phyloP scores from a whole-genome alignment of 1,140 invertebrate species.

The Nylanderia fulva region DNA sequence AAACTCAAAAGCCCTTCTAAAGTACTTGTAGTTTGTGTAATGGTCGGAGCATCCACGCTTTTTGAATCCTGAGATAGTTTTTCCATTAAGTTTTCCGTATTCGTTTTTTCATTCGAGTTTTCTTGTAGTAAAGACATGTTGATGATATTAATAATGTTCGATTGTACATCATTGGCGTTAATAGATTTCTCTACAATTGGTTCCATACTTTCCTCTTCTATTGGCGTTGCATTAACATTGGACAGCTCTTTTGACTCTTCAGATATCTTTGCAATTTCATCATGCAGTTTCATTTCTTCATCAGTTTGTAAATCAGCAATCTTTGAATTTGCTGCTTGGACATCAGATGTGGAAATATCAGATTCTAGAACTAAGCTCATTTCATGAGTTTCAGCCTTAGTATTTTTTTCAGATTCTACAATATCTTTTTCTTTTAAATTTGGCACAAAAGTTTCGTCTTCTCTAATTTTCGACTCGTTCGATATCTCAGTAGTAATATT shows the following conservation, averaged over 20 bases:
- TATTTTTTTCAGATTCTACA: neutral
- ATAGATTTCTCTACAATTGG: constrained; percentile 9
- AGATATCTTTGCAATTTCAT: neutral
- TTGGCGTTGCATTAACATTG: neutral
- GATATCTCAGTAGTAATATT: neutral
- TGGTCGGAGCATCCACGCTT: constrained; percentile 60
- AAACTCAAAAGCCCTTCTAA: constrained; percentile 70
- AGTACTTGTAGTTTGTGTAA: constrained; percentile 66
- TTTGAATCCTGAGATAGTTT: constrained; percentile 63
- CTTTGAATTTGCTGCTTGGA: neutral
- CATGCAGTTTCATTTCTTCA: neutral
- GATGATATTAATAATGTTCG: neutral
- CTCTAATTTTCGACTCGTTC: constrained; percentile 3
- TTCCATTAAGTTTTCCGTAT: constrained; percentile 60
- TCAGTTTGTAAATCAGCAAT: neutral
- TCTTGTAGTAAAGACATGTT: constrained; percentile 50
- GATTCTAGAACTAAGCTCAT: constrained; percentile 1
- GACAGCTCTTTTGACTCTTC: neutral
- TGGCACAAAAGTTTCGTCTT: neutral
- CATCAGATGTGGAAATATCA: neutral
- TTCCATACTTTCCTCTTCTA: constrained; percentile 34
- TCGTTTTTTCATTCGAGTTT: constrained; percentile 1
- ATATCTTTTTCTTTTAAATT: neutral
- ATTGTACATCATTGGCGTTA: constrained; percentile 17
- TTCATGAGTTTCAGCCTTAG: neutral